phyloP scores from a whole-genome alignment of 2,113 vertebrate genomes.

The Marmota flaviventris region DNA sequence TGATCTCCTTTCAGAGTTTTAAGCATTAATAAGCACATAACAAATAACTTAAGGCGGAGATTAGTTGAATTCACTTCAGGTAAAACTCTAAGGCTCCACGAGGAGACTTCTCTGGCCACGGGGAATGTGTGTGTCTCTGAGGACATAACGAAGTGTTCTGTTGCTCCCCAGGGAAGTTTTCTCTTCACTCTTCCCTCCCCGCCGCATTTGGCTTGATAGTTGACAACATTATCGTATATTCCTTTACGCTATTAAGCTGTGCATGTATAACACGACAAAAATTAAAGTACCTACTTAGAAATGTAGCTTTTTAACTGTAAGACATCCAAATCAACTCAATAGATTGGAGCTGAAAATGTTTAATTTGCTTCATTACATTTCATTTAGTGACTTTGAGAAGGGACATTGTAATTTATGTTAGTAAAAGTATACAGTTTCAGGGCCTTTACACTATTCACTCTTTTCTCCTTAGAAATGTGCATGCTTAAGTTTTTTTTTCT shows the following conservation, averaged over 20 bases:
- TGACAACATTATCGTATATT: not conserved
- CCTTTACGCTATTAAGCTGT: not conserved
- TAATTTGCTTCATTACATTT: not conserved
- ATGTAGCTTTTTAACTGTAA: not conserved
- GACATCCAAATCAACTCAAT: not conserved
- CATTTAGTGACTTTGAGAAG: conserved; percentile 9
- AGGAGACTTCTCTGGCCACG: not conserved
- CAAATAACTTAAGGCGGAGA: not conserved
- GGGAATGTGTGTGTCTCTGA: not conserved
- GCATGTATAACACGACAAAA: not conserved
- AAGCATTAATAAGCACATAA: conserved; percentile 23
- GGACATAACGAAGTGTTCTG: not conserved
- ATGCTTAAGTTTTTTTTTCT: not conserved
- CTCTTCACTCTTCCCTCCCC: not conserved
- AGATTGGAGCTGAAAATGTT: not conserved
- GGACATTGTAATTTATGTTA: conserved; percentile 8
- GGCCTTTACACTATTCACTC: not conserved
- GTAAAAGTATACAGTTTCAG: not conserved
- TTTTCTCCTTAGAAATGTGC: not conserved
- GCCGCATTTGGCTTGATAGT: not conserved
- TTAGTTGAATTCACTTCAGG: not conserved
- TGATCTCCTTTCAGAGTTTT: not conserved
- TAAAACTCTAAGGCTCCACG: not conserved
- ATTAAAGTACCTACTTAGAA: conserved; percentile 25
- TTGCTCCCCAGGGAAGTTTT: not conserved